phyloP scores from a whole-genome alignment of 2,113 vertebrate species.

The Siphamia tubifer region DNA sequence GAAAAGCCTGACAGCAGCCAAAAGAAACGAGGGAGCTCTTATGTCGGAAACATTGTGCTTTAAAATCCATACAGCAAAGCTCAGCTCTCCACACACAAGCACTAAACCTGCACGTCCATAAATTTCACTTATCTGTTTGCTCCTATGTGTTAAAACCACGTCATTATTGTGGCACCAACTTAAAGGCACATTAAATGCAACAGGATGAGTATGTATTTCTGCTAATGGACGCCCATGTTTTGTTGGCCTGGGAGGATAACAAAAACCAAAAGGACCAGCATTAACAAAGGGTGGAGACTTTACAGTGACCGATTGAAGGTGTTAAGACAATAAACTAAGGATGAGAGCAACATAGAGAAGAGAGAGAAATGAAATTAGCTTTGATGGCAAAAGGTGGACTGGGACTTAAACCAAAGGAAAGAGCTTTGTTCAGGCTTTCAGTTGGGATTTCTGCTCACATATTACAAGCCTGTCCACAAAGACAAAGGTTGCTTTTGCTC shows the following conservation, averaged over 20 bases:
- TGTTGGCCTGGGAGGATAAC: slow-evolving; percentile 38
- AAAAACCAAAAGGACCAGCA: slow-evolving; percentile 8
- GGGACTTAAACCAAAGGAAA: not conserved
- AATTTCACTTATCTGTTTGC: not conserved
- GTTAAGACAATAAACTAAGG: not conserved
- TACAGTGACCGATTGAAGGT: slow-evolving; percentile 48
- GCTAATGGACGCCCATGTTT: slow-evolving; percentile 45
- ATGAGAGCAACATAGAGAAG: slow-evolving; percentile 24
- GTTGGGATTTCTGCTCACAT: slow-evolving; percentile 5
- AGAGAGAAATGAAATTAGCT: slow-evolving; percentile 39
- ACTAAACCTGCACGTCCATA: not conserved
- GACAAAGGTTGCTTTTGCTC: slow-evolving; percentile 10
- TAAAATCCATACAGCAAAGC: slow-evolving; percentile 30
- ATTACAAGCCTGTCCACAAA: not conserved
- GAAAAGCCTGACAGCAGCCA: slow-evolving; percentile 16
- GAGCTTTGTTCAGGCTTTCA: not conserved
- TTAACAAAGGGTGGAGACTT: slow-evolving; percentile 23
- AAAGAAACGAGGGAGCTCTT: not conserved
- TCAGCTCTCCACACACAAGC: slow-evolving; percentile 1
- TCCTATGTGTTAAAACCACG: not conserved
- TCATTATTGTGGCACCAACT: slow-evolving; percentile 2
- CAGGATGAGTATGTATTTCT: slow-evolving; percentile 7
- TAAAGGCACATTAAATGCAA: not conserved
- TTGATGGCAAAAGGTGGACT: slow-evolving; percentile 24
- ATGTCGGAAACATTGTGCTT: not conserved